These are phyloP conservation scores for Eclectus roratus DNA, from an alignment of 2,113 vertebrate species.

Conservation along the genomic window DNA sequence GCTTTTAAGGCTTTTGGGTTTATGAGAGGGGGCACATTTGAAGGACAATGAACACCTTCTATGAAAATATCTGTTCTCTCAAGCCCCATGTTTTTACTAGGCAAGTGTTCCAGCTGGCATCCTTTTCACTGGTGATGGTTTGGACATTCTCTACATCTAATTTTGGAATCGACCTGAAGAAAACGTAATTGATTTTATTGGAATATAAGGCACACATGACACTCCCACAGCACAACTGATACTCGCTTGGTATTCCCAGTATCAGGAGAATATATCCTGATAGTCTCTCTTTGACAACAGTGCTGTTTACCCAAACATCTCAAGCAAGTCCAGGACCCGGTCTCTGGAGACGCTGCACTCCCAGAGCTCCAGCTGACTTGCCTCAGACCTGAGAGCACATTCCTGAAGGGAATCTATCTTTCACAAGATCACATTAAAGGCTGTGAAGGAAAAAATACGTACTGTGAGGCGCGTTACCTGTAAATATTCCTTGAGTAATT, in stretches of 20 bases:
- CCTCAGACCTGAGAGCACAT: background rate
- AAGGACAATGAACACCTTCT: background rate
- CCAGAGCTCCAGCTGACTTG: background rate
- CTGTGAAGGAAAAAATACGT: background rate
- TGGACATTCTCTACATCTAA: background rate
- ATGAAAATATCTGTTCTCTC: background rate
- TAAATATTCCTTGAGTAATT: background rate
- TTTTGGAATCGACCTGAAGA: background rate
- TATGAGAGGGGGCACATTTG: background rate
- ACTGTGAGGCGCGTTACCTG: background rate
- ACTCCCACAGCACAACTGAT: background rate
- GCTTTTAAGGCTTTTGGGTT: background rate
- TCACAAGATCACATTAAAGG: slow-evolving; percentile 4
- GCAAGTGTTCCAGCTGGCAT: background rate
- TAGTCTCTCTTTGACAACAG: background rate
- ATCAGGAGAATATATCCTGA: background rate
- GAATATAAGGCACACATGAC: background rate
- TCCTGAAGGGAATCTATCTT: background rate
- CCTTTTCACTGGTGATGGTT: background rate
- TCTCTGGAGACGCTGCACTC: background rate
- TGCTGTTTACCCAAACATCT: background rate
- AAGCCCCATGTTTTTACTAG: background rate
- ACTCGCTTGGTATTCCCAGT: background rate
- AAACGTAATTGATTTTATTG: background rate
- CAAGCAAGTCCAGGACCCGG: background rate